Evolutionary conservation across 2,797 vertebrate genomes (phyloP), one percentile per base, ranked within the genome.

Genomic region (Microchirus variegatus): DNA sequence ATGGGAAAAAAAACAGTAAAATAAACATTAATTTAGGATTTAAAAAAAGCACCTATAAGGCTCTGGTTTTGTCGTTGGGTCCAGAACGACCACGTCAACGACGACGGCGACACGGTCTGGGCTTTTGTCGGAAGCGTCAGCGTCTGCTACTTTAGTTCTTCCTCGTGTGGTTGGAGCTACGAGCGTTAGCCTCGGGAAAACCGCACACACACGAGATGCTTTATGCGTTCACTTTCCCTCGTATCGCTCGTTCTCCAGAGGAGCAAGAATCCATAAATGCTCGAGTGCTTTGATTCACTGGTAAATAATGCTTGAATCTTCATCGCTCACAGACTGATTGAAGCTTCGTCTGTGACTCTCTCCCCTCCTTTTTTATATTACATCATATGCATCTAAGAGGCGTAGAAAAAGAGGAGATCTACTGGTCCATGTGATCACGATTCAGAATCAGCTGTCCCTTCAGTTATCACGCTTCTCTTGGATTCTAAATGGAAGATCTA

Each of bases 401-500:
- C 13, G 10, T 63, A 58, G 66, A 71, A 73, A 49, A 53, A 13
- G 11, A 36, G 69, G 44, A 53, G 60, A 64, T 52, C 57, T 42
- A 43, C 70, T 14, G 38, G 45, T 72, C 71, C 62, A 56, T 73
- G 22, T 53, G 69, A 62, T 79, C 60, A 52, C 55, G 48, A 57
- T 58, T 70, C 18, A 45, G 63, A 64, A 44, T 47, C 63, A 73
- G 70, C 65, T 70, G 87, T 88, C 77, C 80, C 31, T 59, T 82
- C 65, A 37, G 73, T 44, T 65, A 74, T 78, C 69, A 49, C 3
- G 55, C 56, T 61, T 81, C 60, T 62, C 68, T 60, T 76, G 16
- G 60, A 49, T 70, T 72, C 65, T 26, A 81, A 81, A 75, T 69
- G 85, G 81, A 89, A 87, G 83, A 89, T 75, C 80, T 82, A 13